A percentile compares a stretch with the other conserved stretches of the same genome.
phyloP scores from a whole-genome alignment of 2,888 invertebrate species.

The Anticlea derivata region DNA sequence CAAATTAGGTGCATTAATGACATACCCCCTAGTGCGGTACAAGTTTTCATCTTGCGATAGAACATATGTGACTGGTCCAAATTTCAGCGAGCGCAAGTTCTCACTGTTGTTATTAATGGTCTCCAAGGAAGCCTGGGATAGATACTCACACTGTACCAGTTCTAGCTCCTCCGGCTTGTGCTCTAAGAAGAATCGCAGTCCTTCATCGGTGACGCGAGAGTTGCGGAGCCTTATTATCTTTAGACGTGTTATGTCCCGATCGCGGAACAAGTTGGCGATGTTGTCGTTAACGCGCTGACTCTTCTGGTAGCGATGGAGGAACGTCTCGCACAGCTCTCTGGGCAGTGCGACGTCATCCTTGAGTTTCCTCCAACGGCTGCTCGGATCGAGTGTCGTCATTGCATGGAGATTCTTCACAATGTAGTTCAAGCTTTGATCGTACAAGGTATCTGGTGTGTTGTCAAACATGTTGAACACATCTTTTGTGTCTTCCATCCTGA shows the following conservation, averaged over 20 bases:
- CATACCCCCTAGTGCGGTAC: conserved; percentile 72
- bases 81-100: conserved; percentile 87
- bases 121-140: conserved; percentile 86
- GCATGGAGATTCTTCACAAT: conserved; percentile 85
- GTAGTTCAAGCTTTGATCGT: conserved; percentile 86
- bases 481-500: conserved; percentile 54
- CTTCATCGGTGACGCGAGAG: conserved; percentile 88
- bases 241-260: conserved; percentile 86
- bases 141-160: conserved; percentile 88
- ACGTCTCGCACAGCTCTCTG: conserved; percentile 88
- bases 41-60: conserved; percentile 78
- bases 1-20: conserved; percentile 85
- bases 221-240: conserved; percentile 88
- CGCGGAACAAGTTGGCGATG: conserved; percentile 88
- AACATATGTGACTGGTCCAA: conserved; percentile 87
- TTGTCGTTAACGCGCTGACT: conserved; percentile 85
- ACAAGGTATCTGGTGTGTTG: conserved; percentile 83
- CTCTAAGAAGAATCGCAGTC: conserved; percentile 87
- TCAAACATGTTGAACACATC: conserved; percentile 58
- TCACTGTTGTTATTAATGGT: conserved; percentile 87
- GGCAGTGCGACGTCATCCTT: conserved; percentile 86
- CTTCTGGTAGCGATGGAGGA: conserved; percentile 84
- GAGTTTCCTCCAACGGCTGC: conserved; percentile 75
- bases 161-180: conserved; percentile 91
- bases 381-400: conserved; percentile 79